Percentiles rank a stretch among this genome's conserved stretches.
Conservation (phyloP, 2,888 invertebrate species). For the Abrostola triplasia region DNA sequence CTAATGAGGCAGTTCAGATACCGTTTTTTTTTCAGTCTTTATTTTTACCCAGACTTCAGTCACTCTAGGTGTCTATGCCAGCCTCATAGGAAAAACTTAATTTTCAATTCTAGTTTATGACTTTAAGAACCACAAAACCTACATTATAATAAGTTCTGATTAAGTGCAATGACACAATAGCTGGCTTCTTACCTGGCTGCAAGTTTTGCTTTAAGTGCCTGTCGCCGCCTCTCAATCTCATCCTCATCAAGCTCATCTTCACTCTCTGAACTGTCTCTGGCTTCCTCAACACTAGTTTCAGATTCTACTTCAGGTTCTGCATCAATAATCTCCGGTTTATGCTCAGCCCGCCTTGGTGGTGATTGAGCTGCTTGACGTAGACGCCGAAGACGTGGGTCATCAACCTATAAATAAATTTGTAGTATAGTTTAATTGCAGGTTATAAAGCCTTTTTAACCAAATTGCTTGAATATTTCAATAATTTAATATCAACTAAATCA, state of each 20-base stretch:
- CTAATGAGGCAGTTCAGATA: too few species aligned
- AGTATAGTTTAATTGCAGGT: too few species aligned
- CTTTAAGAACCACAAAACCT: background rate
- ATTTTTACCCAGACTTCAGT: too few species aligned
- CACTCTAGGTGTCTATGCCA: too few species aligned
- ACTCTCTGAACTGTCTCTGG: slow-evolving; percentile 89
- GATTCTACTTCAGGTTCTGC: slow-evolving; percentile 81
- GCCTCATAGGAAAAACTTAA: too few species aligned
- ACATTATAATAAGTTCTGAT: background rate
- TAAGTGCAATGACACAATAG: background rate
- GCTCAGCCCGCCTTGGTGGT: slow-evolving; percentile 88
- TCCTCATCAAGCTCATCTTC: slow-evolving; percentile 95
- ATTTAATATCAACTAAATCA: too few species aligned
- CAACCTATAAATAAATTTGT: slow-evolving; percentile 79
- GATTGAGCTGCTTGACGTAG: slow-evolving; percentile 89
- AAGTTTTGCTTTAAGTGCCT: slow-evolving; percentile 83
- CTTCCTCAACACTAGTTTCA: slow-evolving; percentile 82
- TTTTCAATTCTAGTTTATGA: too few species aligned
- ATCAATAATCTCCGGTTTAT: slow-evolving; percentile 84
- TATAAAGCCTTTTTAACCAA: too few species aligned
- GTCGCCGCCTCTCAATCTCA: slow-evolving; percentile 95
- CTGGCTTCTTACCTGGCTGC: slow-evolving; percentile 72
- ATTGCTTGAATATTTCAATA: too few species aligned
- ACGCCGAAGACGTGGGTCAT: slow-evolving; percentile 94
- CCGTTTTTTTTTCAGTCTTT: too few species aligned